Conservation (phyloP, 2,888 invertebrate genomes). For the Eupithecia abbreviata region DNA sequence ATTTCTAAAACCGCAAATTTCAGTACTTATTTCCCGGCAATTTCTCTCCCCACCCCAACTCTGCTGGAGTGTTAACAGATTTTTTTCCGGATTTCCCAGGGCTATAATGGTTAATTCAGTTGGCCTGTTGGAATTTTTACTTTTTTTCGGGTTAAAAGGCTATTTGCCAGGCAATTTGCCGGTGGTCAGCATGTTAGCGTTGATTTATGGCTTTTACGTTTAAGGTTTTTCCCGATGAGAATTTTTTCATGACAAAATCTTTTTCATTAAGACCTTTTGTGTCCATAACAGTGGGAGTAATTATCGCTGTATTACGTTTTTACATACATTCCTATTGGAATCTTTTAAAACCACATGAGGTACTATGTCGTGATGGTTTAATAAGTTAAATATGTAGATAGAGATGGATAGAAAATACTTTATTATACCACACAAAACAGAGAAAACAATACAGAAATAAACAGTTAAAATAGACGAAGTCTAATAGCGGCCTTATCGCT, state of each 20-base stretch:
- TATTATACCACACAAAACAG: too few relatives aligned
- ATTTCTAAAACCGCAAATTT: too few relatives aligned
- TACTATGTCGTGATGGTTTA: too few relatives aligned
- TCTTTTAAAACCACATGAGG: background rate
- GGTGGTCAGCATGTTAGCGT: constrained; percentile 39
- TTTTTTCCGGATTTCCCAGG: constrained; percentile 62
- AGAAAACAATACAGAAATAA: too few relatives aligned
- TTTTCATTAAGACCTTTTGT: background rate
- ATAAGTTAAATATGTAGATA: too few relatives aligned
- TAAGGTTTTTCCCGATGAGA: background rate
- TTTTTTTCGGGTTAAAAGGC: constrained; percentile 51
- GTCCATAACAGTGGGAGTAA: background rate
- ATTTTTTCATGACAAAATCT: background rate
- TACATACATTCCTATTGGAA: background rate
- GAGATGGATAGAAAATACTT: too few relatives aligned
- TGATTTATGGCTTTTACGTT: constrained; percentile 28
- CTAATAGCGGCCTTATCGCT: too few relatives aligned
- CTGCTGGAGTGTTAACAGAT: constrained; percentile 65
- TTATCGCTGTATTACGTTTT: background rate
- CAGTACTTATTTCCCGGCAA: background rate
- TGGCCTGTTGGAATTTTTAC: constrained; percentile 49
- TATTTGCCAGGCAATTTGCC: constrained; percentile 50
- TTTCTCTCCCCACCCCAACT: background rate
- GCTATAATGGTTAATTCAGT: constrained; percentile 53
- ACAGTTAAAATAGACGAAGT: too few relatives aligned